Evolutionary conservation across 2,888 invertebrate genomes (phyloP), one percentile per base, ranked within the genome.

Genomic region (Drosophila paranaensis): DNA sequence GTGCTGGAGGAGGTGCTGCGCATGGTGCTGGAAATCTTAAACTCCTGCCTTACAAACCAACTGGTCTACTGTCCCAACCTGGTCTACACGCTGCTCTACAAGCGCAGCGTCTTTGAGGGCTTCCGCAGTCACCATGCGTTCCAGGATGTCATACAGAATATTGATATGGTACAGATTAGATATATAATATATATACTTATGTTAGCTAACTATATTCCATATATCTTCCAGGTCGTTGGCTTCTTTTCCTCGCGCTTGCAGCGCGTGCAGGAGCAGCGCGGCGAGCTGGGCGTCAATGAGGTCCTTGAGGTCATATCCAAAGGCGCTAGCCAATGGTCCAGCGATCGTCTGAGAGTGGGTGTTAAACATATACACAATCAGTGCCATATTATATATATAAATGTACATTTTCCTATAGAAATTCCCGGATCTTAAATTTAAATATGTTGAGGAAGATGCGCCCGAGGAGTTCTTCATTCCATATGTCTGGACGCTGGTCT

Each of bases 401-500:
- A n/a, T n/a, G n/a, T n/a, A n/a, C 30, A 48, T 33, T 33, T 16
- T 3, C 2, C 45, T 37, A 6, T n/a, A 98, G 97, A 99, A 99
- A 96, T 99, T 99, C 93, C 99, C 99, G 0, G 99, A 99, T 90
- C 93, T 99, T 53, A 99, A 99, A 93, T 99, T 99, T 94, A 98
- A 98, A 80, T 99, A 99, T 91, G 99, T 99, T 0, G 99, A 99
- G 93, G 99, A 99, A 93, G 99, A 99, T 78, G 96, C 97, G 66
- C 99, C 99, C 0, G 99, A 99, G 92, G 99, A 99, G 90, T 99
- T 99, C 94, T 99, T 99, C 94, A 98, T 99, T 81, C 99, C 99
- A 0, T 99, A 99, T 93, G 97, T 99, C 30, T 99, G 99, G 99
- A 97, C 97, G 4, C 94, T 99, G 60, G 97, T 99, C 51, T 95